Base-by-base conservation (phyloP, 2,113 vertebrate species). In the Megalops atlanticus region DNA sequence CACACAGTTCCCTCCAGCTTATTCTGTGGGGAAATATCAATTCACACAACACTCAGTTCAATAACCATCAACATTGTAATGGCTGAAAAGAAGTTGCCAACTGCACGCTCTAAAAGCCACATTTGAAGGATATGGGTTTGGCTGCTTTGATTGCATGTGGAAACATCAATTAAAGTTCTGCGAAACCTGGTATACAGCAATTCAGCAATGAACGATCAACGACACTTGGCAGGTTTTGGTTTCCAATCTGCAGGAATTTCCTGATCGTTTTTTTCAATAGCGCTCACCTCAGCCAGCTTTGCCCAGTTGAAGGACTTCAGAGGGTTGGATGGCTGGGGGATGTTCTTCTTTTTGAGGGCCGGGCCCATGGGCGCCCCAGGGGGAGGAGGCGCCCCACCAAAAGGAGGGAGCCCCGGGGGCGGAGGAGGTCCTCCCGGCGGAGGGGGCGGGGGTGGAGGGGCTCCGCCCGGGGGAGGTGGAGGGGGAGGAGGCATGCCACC, bases 281-380 rank as follows among this genome's bases (percentile, higher is more conserved):
- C 11, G 78, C 92, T 94, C 87, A 99, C 98, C 96, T 99, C 98
- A 21, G 97, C 92, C 71, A 99, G 91, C 90, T 99, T 99, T 82
- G 94, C 92, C 98, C 98, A 99, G 92, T 99, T 99, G 94, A 99
- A 99, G 81, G 97, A 99, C 86, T 99, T 99, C 81, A 99, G 96
- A 4, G 98, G 92, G 0, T 99, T 98, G 0, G 95, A 87, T 0
- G 98, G 97, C 88, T 98, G 97, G 35, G 98, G 98, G 87, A 97
- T 96, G 88, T 94, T 98, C 88, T 99, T 99, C 94, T 93, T 98
- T 90, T 96, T 98, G 40, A 96, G 84, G 11, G 91, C 86, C 0
- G 91, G 89, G 16, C 97, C 96, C 72, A 96, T 15, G 0, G 97
- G 96, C 11, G 95, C 95, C 40, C 97, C 97, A 0, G 96, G 97